Evolutionary conservation across 2,797 vertebrate genomes (phyloP).

Genomic region (Lagorchestes hirsutus): DNA sequence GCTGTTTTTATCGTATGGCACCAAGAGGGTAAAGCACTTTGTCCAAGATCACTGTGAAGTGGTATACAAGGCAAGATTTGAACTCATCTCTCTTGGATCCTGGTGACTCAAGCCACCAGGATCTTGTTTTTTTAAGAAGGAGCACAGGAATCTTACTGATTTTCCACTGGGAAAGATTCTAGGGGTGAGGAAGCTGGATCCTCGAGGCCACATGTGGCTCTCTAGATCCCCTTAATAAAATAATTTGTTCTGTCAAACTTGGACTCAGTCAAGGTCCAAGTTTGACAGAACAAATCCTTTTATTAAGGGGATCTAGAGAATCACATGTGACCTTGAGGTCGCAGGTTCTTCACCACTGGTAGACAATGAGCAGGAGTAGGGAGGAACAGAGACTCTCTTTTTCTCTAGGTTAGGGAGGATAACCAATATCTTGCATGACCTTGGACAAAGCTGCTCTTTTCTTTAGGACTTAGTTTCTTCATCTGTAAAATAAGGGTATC

Average conservation of each 20-base stretch:
- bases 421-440: background rate
- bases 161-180: background rate
- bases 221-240: too few species aligned
- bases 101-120: background rate
- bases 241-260: too few species aligned
- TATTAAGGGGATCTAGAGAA: too few species aligned
- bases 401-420: background rate
- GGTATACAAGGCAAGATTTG: background rate
- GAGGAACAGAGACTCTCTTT: background rate
- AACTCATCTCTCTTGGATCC: background rate
- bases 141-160: background rate
- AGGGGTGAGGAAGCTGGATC: too few species aligned
- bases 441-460: background rate
- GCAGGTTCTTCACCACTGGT: too few species aligned
- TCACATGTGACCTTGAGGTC: too few species aligned
- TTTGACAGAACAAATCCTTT: too few species aligned
- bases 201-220: too few species aligned
- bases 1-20: rapidly evolving
- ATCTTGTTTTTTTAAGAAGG: background rate
- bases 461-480: rapidly evolving
- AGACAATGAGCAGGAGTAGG: background rate
- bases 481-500: background rate
- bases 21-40: rapidly evolving
- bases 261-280: too few species aligned
- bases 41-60: rapidly evolving